Percentiles rank a stretch among this genome's conserved stretches.
These are phyloP conservation scores for Nothocercus julius DNA, from an alignment of 2,113 vertebrate genomes.

Conservation along the genomic window DNA sequence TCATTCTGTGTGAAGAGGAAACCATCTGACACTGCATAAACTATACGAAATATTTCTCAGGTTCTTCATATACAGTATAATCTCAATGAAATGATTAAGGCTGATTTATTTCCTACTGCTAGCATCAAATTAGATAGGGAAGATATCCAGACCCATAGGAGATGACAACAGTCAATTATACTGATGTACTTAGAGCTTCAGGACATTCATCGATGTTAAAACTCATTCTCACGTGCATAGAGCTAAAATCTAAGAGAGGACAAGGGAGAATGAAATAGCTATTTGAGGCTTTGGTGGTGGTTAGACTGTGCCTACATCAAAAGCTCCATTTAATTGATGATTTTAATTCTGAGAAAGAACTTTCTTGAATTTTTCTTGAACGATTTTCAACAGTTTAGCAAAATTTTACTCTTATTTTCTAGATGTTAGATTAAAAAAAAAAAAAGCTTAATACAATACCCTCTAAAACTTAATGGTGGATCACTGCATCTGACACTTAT, in stretches of 20 bases:
- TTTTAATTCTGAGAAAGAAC: constrained; percentile 32
- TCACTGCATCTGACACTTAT: constrained; percentile 18
- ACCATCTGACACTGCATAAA: not conserved
- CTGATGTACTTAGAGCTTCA: not conserved
- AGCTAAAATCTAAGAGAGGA: constrained; percentile 27
- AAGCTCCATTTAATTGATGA: constrained; percentile 33
- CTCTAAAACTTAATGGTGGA: not conserved
- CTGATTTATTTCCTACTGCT: not conserved
- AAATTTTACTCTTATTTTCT: constrained; percentile 28
- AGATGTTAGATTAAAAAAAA: not conserved
- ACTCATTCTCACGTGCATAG: not conserved
- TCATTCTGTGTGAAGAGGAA: not conserved
- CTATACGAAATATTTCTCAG: not conserved
- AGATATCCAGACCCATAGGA: not conserved
- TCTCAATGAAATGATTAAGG: constrained; percentile 1
- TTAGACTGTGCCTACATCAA: constrained; percentile 35
- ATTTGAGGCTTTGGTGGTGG: constrained; percentile 30
- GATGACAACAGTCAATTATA: not conserved
- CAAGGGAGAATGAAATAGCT: not conserved
- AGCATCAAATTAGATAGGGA: not conserved
- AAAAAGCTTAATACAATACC: not conserved
- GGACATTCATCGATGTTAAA: constrained; percentile 3
- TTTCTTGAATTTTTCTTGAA: constrained; percentile 13
- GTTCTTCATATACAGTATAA: not conserved
- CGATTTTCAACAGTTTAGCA: constrained; percentile 8